Evolutionary conservation across 1,140 invertebrate genomes (phyloP).

Genomic region (Brachionus angularis): DNA sequence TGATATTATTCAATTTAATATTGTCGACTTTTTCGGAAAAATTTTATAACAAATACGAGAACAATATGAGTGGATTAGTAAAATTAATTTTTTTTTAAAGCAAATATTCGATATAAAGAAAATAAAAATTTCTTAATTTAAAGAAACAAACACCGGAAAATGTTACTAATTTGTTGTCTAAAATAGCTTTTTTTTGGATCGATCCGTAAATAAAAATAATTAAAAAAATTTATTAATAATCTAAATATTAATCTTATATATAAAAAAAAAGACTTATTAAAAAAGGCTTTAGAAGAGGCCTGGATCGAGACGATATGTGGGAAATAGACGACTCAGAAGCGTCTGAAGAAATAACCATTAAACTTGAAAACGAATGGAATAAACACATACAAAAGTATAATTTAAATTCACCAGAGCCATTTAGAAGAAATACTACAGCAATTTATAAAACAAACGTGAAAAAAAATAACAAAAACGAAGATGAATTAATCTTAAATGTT

Average conservation of each 20-base stretch:
- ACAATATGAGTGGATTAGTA: constrained; percentile 23
- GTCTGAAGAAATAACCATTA: constrained; percentile 23
- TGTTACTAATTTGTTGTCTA: constrained; percentile 4
- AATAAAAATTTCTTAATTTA: neutral
- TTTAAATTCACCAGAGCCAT: neutral
- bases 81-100: neutral
- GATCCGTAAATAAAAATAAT: constrained; percentile 32
- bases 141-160: constrained; percentile 38
- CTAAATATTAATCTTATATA: no score
- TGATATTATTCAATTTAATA: constrained; percentile 28
- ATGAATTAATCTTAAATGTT: constrained; percentile 34
- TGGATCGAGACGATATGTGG: constrained; percentile 38
- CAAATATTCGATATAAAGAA: neutral
- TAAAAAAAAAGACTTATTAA: constrained; percentile 35
- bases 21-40: constrained; percentile 31
- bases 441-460: constrained; percentile 22
- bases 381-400: neutral
- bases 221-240: no score
- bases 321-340: constrained; percentile 38
- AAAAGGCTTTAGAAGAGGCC: constrained; percentile 28
- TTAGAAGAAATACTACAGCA: constrained; percentile 16
- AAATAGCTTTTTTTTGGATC: constrained; percentile 20
- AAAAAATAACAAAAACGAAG: constrained; percentile 24
- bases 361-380: constrained; percentile 37
- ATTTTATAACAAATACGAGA: constrained; percentile 43